A percentile compares a stretch with the other conserved stretches of the same genome.
Evolutionary conservation across 2,888 invertebrate species (phyloP).

Genomic region (Patella pellucida): DNA sequence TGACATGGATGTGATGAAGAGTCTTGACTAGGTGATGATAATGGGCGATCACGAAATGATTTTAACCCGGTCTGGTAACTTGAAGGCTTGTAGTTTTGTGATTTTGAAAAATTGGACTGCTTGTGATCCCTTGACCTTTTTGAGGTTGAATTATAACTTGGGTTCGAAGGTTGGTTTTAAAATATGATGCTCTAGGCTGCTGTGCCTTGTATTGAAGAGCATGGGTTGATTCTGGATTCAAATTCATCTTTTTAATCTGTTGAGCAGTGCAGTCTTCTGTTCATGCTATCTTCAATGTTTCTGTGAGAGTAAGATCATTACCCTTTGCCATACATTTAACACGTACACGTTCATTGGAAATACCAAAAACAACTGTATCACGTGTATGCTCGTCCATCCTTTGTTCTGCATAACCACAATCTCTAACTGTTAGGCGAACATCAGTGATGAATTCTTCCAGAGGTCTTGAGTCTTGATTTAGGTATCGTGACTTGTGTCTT

Average conservation of each 20-base stretch:
- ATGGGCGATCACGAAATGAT: not conserved
- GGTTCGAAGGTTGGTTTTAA: too few relatives aligned
- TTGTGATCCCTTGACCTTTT: too few relatives aligned
- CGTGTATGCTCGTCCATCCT: not conserved
- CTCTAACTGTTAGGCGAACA: not conserved
- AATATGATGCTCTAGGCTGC: too few relatives aligned
- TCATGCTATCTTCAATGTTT: not conserved
- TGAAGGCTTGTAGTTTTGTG: not conserved
- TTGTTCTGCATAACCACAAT: not conserved
- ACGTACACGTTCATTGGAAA: not conserved
- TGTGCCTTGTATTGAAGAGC: too few relatives aligned
- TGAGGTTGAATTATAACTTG: too few relatives aligned
- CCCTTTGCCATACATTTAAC: not conserved
- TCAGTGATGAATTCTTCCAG: conserved; percentile 3
- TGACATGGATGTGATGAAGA: not conserved
- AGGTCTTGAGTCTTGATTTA: not conserved
- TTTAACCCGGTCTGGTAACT: not conserved
- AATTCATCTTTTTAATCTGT: too few relatives aligned
- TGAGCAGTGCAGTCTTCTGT: too few relatives aligned
- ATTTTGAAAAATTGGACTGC: not conserved
- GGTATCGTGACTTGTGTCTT: not conserved
- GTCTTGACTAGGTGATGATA: not conserved
- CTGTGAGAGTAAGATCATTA: conserved; percentile 1
- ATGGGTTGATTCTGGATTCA: too few relatives aligned
- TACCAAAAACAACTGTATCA: conserved; percentile 1